Conservation (phyloP, 2,888 invertebrate genomes). For the Amphimallon solstitiale region DNA sequence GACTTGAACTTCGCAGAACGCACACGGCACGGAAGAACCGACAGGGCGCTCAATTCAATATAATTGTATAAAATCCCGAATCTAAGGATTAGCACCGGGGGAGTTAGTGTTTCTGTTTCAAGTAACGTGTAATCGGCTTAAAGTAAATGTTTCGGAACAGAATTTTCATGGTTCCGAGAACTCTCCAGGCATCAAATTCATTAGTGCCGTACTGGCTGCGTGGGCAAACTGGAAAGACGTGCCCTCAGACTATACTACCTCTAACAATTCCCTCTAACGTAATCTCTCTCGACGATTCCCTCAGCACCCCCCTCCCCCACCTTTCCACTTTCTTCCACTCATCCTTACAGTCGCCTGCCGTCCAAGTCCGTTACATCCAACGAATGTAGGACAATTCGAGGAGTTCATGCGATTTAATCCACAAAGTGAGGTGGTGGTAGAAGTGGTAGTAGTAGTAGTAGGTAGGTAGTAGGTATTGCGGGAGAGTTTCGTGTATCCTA, state of each 20-base stretch:
- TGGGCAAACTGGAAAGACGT: slow-evolving; percentile 8
- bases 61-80: slow-evolving; percentile 45
- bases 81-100: slow-evolving; percentile 47
- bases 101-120: slow-evolving; percentile 48
- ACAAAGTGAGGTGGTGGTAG: slow-evolving; percentile 30
- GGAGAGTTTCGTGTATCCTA: slow-evolving; percentile 3
- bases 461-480: slow-evolving; percentile 29
- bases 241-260: background rate
- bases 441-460: too few species aligned
- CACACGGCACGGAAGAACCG: background rate
- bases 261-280: slow-evolving; percentile 17
- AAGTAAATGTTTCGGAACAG: slow-evolving; percentile 54
- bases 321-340: background rate
- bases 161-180: slow-evolving; percentile 52
- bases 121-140: slow-evolving; percentile 52
- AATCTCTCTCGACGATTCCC: too few species aligned
- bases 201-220: slow-evolving; percentile 42
- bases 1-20: background rate
- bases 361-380: slow-evolving; percentile 32
- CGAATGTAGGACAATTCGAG: slow-evolving; percentile 46
- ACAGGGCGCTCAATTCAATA: slow-evolving; percentile 22
- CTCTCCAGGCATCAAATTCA: slow-evolving; percentile 49
- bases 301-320: background rate
- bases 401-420: slow-evolving; percentile 48
- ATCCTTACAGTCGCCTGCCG: background rate